Base-by-base conservation (phyloP, 2,797 vertebrate genomes). In the Lates japonicus region DNA sequence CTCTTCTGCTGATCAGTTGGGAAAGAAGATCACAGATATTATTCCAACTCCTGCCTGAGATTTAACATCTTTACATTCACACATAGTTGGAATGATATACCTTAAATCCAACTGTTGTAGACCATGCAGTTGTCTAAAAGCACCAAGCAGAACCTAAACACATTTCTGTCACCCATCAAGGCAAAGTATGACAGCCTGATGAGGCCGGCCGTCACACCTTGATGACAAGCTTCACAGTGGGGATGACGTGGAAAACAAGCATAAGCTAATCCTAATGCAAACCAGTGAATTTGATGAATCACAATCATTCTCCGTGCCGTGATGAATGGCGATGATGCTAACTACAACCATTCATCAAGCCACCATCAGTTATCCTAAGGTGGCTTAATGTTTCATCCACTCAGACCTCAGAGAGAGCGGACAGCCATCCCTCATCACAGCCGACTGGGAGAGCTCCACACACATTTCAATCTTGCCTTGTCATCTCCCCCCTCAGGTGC, bases 351-450 rank as follows among this genome's bases (percentile, higher is more conserved):
- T 94, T 92, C 90, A 93, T 94, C 93, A 93, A 81, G 41, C 76
- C 75, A 49, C 84, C 90, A 89, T 92, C 92, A 88, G 87, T 89
- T 92, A 90, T 92, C 89, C 87, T 88, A 89, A 91, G 90, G 90
- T 92, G 86, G 90, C 90, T 91, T 93, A 89, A 92, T 93, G 91
- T 90, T 93, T 94, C 90, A 93, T 93, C 88, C 90, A 70, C 89
- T 88, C 90, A 91, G 85, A 89, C 88, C 83, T 83, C 81, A 80
- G 86, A 86, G 82, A 19, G 83, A 85, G 86, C 75, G 80, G 87
- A 89, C 88, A 91, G 83, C 84, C 91, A 93, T 92, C 86, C 76
- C 87, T 93, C 92, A 93, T 91, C 89, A 63, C 84, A 68, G 80
- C 66, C 81, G 78, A 81, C 87, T 72, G 83, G 83, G 76, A 87